Conservation (phyloP, 2,113 vertebrate species). For the Sapajus apella region DNA sequence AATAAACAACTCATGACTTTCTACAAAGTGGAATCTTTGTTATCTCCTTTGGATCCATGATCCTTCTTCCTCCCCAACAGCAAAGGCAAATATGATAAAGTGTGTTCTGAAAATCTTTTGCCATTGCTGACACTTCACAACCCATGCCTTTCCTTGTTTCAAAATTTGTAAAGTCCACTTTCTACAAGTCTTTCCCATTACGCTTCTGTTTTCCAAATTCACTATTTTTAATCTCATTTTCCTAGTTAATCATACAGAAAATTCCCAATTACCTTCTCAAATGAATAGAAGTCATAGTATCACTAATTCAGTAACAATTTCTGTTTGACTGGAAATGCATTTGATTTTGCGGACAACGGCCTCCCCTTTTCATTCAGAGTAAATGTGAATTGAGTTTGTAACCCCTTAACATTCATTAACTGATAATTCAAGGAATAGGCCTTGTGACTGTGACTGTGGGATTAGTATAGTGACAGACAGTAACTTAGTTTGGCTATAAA, state of each 20-base stretch:
- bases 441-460: neutral
- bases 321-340: neutral
- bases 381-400: neutral
- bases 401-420: neutral
- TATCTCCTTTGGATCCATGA: neutral
- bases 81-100: neutral
- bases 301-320: neutral
- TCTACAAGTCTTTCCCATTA: neutral
- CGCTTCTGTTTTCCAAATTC: neutral
- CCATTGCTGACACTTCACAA: neutral
- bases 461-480: neutral
- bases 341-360: neutral
- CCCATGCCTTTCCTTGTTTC: neutral
- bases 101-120: neutral
- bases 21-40: neutral
- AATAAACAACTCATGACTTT: neutral
- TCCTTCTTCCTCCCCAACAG: neutral
- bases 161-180: slow-evolving; percentile 1
- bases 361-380: neutral
- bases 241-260: slow-evolving; percentile 5
- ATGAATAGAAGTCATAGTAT: neutral
- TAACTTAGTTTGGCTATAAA: neutral
- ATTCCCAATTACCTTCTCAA: neutral
- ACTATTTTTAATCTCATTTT: neutral
- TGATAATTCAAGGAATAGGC: neutral